Conservation (phyloP, 2,113 vertebrate species). For the Alosa alosa region DNA sequence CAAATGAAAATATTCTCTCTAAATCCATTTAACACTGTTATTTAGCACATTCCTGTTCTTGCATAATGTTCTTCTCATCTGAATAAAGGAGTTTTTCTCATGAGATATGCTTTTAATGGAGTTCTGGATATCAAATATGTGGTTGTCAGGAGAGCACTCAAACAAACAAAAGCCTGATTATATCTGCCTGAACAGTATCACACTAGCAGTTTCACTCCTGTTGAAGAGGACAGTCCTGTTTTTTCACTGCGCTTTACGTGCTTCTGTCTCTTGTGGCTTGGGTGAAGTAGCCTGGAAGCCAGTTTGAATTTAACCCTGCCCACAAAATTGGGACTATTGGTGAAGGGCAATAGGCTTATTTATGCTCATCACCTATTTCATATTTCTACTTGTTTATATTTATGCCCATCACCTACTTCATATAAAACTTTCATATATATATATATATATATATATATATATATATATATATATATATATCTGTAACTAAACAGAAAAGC, state of each 20-base stretch:
- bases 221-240: conserved; percentile 2
- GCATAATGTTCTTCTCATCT: background rate
- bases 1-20: background rate
- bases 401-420: too few relatives aligned
- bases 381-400: too few relatives aligned
- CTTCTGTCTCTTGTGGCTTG: background rate
- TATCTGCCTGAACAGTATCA: background rate
- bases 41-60: background rate
- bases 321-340: too few relatives aligned
- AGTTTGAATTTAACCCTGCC: background rate
- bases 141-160: background rate
- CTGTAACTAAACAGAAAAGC: background rate
- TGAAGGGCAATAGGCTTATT: background rate
- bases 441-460: too few relatives aligned
- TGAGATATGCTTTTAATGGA: background rate
- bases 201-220: background rate
- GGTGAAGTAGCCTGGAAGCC: background rate
- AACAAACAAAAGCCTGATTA: background rate
- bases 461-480: too few relatives aligned
- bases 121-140: background rate
- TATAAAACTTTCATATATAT: too few relatives aligned
- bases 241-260: background rate
- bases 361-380: background rate
- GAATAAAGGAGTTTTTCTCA: background rate
- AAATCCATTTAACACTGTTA: background rate